Evolutionary conservation across 2,797 vertebrate species (phyloP).

Genomic region (Danio choprae): DNA sequence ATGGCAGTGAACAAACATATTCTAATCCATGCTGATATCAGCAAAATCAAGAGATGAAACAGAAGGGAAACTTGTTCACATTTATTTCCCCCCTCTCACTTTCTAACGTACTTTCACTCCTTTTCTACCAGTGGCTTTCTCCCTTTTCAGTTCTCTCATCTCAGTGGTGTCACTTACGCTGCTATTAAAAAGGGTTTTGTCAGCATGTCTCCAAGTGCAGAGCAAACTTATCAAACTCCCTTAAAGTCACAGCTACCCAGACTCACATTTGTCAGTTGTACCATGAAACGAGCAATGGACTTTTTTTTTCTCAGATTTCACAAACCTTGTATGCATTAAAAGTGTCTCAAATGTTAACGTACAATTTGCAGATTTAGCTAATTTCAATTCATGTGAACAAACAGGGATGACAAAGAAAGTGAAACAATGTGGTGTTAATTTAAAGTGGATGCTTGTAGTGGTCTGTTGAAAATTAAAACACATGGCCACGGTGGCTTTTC

Average conservation of each 20-base stretch:
- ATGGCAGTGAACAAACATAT: constrained; percentile 73
- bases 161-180: constrained; percentile 76
- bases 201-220: constrained; percentile 73
- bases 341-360: too few relatives aligned
- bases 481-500: too few relatives aligned
- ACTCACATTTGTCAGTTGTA: neutral
- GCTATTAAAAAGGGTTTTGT: constrained; percentile 74
- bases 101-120: constrained; percentile 8
- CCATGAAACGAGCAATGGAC: neutral
- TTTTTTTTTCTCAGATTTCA: neutral
- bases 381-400: too few relatives aligned
- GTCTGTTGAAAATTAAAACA: too few relatives aligned
- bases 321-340: neutral
- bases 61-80: constrained; percentile 63
- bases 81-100: constrained; percentile 45
- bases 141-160: constrained; percentile 58
- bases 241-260: constrained; percentile 64
- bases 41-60: constrained; percentile 74
- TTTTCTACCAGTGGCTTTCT: constrained; percentile 46
- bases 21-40: constrained; percentile 78
- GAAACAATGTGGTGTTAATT: too few relatives aligned
- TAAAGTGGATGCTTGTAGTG: too few relatives aligned
- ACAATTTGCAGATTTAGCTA: too few relatives aligned
- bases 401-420: too few relatives aligned
- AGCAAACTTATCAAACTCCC: constrained; percentile 75